phyloP scores from a whole-genome alignment of 2,797 vertebrate species.

The Gallinago stenura region DNA sequence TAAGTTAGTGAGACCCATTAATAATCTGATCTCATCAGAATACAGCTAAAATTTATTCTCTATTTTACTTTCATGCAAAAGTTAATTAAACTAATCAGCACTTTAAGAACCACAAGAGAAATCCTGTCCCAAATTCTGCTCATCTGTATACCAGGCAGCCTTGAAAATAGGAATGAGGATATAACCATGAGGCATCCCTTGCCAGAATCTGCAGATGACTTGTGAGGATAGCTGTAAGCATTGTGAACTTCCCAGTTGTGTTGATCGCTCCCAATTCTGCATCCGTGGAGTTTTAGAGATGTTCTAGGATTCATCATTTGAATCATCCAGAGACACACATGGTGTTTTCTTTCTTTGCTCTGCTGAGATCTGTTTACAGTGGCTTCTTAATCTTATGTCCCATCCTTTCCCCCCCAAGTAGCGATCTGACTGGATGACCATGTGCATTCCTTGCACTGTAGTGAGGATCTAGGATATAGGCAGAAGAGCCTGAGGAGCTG shows the following conservation, averaged over 20 bases:
- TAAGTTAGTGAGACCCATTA: conserved; percentile 7
- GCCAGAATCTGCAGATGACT: not conserved
- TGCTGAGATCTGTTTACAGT: not conserved
- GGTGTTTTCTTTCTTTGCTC: not conserved
- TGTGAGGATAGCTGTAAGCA: not conserved
- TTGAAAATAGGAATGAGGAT: conserved; percentile 6
- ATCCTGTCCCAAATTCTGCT: conserved; percentile 60
- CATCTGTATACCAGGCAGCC: conserved; percentile 25
- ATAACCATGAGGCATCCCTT: not conserved
- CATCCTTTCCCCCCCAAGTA: no score
- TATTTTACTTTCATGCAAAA: conserved; percentile 69
- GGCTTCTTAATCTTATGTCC: not conserved
- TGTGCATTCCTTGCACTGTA: not conserved
- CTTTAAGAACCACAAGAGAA: conserved; percentile 52
- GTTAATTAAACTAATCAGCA: conserved; percentile 69
- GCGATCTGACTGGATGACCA: not conserved
- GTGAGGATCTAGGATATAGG: not conserved
- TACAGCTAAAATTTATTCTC: conserved; percentile 48
- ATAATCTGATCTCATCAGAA: conserved; percentile 38
- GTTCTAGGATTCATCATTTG: not conserved
- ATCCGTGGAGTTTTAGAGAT: not conserved
- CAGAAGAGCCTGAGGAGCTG: not conserved
- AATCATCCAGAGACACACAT: not conserved
- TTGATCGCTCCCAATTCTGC: not conserved
- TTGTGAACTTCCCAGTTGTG: not conserved